A percentile compares a stretch with the other conserved stretches of the same genome.
phyloP scores from a whole-genome alignment of 2,797 vertebrate genomes.

The Arnoldichthys spilopterus region DNA sequence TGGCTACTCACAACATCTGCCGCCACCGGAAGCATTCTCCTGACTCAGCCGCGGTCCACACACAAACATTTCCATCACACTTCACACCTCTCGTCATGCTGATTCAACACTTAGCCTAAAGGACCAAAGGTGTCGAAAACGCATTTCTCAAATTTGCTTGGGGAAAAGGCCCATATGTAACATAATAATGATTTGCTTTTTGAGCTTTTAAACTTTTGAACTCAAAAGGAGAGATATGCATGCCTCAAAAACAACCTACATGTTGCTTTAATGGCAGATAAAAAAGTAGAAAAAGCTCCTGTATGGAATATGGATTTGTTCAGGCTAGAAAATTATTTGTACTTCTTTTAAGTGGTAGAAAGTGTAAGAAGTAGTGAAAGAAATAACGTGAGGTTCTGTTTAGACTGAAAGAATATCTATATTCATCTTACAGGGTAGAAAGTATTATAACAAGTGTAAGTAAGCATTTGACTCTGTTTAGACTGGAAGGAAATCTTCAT shows the following conservation, averaged over 20 bases:
- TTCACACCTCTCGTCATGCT: conserved; percentile 31
- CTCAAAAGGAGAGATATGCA: background rate
- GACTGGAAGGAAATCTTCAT: background rate
- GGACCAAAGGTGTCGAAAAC: conserved; percentile 15
- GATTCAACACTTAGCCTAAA: conserved; percentile 48
- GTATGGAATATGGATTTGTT: background rate
- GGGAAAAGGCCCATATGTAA: background rate
- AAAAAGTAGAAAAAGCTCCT: background rate
- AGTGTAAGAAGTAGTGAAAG: background rate
- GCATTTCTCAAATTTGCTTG: background rate
- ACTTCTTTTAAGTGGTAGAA: background rate
- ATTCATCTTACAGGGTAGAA: background rate
- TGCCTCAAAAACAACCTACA: too few relatives aligned
- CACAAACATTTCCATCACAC: conserved; percentile 28
- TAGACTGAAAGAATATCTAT: background rate
- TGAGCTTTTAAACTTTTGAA: too few relatives aligned
- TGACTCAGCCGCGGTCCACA: conserved; percentile 43
- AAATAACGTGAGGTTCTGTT: background rate
- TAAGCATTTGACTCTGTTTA: too few relatives aligned
- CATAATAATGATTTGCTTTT: background rate
- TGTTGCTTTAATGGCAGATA: background rate
- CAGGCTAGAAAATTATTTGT: background rate
- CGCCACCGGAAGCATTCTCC: conserved; percentile 10
- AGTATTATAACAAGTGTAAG: background rate
- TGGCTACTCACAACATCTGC: conserved; percentile 1